Evolutionary conservation across 2,113 vertebrate genomes (phyloP), one percentile per base, ranked within the genome.

Genomic region (Amphiprion ocellaris): DNA sequence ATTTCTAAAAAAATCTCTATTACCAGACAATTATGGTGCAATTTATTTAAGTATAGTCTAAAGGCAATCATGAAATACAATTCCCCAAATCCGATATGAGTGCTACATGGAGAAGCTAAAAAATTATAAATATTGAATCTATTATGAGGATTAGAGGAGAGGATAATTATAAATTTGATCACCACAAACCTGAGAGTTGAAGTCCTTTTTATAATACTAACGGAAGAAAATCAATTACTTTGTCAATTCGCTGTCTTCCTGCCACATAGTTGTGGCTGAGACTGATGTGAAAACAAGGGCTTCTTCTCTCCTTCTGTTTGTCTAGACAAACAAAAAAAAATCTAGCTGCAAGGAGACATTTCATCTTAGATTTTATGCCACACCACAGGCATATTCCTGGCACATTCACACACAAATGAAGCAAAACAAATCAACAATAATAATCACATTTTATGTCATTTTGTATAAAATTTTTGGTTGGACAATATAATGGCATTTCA

Each of bases 161-260:
- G 21, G 44, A 67, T 71, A 49, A 55, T 2, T 71, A 23, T n/a
- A 16, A 86, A 26, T 26, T 2, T 26, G 26, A 26, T 26, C 26
- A 26, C 26, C 26, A 26, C 26, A 26, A 26, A 26, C 26, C 33
- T 41, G 49, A 24, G n/a, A 68, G 62, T 15, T 9, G n/a, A 24
- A 41, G 44, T 17, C n/a, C 39, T n/a, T 53, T 62, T 64, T 23
- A 76, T 33, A 70, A 74, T 84, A 74, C 79, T 66, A 87, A 74
- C 83, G 93, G 94, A 89, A 55, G 91, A 73, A 94, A 94, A 94
- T 91, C 93, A 75, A 84, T 94, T 85, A 90, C 89, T 92, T 91
- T 92, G 82, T 92, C 87, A 90, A 77, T 90, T 84, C 19, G 1
- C 64, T 82, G 77, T 73, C 87, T 88, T 90, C 87, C 87, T 91